Conservation (phyloP, 2,888 invertebrate genomes). For the Trisateles emortualis region DNA sequence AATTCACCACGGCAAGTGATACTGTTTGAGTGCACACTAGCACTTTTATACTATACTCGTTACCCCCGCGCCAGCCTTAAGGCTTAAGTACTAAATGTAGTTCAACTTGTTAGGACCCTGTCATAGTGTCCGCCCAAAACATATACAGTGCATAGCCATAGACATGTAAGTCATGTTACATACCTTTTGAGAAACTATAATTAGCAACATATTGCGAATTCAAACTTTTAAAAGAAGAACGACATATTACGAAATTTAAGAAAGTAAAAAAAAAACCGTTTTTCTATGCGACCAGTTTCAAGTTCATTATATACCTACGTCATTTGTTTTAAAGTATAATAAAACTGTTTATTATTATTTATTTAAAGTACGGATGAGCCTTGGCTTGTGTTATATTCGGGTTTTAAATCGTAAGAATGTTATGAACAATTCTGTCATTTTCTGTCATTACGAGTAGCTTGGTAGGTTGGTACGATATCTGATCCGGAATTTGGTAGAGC, state of each 20-base stretch:
- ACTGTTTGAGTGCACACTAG: constrained; percentile 64
- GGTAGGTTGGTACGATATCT: background rate
- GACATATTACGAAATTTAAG: constrained; percentile 4
- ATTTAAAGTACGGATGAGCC: background rate
- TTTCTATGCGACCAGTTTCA: background rate
- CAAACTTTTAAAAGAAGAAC: constrained; percentile 2
- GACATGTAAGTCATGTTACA: constrained; percentile 25
- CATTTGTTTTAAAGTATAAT: background rate
- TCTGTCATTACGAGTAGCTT: background rate
- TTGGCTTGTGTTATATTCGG: background rate
- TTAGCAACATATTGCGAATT: constrained; percentile 22
- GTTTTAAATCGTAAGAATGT: background rate
- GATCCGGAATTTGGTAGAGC: no score
- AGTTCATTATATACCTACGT: background rate
- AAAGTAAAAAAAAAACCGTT: background rate
- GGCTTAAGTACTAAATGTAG: constrained; percentile 53
- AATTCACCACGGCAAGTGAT: constrained; percentile 80
- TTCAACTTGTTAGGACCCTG: constrained; percentile 51
- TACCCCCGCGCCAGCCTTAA: constrained; percentile 68
- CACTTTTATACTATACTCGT: constrained; percentile 76
- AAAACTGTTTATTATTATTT: background rate
- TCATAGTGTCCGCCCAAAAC: constrained; percentile 46
- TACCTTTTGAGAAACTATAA: constrained; percentile 15
- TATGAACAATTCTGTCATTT: background rate
- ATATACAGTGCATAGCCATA: constrained; percentile 22